phyloP scores from a whole-genome alignment of 2,797 vertebrate species.

The Malurus splendens region DNA sequence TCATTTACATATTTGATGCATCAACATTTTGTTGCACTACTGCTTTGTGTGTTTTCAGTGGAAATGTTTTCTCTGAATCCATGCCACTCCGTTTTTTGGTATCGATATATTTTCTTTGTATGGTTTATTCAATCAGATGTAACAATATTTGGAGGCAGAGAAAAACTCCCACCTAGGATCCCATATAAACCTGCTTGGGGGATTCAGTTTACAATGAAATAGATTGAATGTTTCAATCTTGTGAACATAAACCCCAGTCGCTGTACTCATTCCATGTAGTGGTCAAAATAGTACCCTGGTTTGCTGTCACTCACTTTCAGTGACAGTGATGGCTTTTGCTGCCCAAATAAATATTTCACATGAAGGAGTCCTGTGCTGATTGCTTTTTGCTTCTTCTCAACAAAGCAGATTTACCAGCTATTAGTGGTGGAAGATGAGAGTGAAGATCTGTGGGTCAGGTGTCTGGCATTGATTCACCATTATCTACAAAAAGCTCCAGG shows the following conservation, averaged over 20 bases:
- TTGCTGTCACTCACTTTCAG: not conserved
- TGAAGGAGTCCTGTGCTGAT: not conserved
- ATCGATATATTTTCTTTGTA: not conserved
- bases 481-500: not conserved
- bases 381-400: not conserved
- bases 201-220: not conserved
- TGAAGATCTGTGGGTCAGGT: not conserved
- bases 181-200: not conserved
- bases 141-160: not conserved
- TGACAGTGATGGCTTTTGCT: not conserved
- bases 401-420: not conserved
- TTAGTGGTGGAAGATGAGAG: not conserved
- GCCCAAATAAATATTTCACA: slow-evolving; percentile 9
- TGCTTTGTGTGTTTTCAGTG: not conserved
- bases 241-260: not conserved
- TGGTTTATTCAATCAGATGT: not conserved
- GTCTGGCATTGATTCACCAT: not conserved
- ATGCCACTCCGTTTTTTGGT: not conserved
- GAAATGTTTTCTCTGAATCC: not conserved
- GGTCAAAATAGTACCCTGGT: not conserved
- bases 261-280: not conserved
- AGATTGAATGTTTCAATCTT: not conserved
- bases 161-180: not conserved
- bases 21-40: not conserved
- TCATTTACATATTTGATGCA: slow-evolving; percentile 53